A percentile compares a stretch with the other conserved stretches of the same genome.
Evolutionary conservation across 2,888 invertebrate species (phyloP).

Genomic region (Rhorus exstirpatorius): DNA sequence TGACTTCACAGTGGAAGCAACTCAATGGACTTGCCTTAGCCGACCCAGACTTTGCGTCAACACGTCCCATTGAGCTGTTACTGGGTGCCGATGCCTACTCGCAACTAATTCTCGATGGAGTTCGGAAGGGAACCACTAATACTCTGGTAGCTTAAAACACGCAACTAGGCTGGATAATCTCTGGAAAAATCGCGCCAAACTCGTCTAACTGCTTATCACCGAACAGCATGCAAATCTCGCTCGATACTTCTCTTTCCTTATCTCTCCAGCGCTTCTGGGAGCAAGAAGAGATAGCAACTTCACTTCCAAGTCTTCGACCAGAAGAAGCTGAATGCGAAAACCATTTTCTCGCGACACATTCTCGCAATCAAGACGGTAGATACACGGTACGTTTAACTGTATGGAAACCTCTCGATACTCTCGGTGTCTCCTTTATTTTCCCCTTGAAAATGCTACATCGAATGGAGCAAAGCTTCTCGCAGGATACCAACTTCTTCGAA

Average conservation of each 20-base stretch:
- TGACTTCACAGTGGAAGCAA: slow-evolving; percentile 19
- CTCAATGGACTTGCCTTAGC: slow-evolving; percentile 23
- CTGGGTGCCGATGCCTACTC: slow-evolving; percentile 37
- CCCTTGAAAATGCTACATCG: slow-evolving; percentile 32
- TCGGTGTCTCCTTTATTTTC: neutral
- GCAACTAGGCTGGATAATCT: slow-evolving; percentile 50
- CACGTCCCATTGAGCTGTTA: slow-evolving; percentile 39
- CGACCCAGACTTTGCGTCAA: slow-evolving; percentile 29
- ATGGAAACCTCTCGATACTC: slow-evolving; percentile 9
- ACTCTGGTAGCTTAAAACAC: slow-evolving; percentile 41
- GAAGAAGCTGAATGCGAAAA: slow-evolving; percentile 54
- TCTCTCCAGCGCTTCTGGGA: slow-evolving; percentile 56
- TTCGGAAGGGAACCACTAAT: neutral
- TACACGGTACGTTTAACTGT: slow-evolving; percentile 59
- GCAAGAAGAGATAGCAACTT: slow-evolving; percentile 46
- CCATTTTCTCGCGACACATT: slow-evolving; percentile 55
- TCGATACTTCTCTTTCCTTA: slow-evolving; percentile 12
- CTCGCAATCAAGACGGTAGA: slow-evolving; percentile 41
- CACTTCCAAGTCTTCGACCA: neutral
- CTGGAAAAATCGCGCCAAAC: slow-evolving; percentile 2
- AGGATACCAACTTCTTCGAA: neutral
- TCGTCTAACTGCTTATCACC: no score
- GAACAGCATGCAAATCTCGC: slow-evolving; percentile 15
- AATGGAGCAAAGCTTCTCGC: slow-evolving; percentile 22
- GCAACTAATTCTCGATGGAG: slow-evolving; percentile 6